phyloP scores from a whole-genome alignment of 2,888 invertebrate genomes.

The Metallyticus violacea region DNA sequence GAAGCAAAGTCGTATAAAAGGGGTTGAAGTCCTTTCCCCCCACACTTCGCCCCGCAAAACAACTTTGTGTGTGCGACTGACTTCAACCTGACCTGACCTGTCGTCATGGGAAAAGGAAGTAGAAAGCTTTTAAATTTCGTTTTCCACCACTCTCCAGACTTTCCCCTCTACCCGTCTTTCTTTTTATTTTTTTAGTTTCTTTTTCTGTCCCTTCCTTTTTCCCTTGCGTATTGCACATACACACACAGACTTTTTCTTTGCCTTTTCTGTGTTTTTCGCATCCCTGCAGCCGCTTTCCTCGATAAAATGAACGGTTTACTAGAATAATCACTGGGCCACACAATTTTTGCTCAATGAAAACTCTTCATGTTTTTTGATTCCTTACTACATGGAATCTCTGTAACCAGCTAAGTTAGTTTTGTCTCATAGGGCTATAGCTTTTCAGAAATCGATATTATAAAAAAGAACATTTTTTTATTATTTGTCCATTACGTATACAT shows the following conservation, averaged over 20 bases:
- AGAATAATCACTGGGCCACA: not conserved
- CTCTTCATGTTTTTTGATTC: no score
- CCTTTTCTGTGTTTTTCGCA: not conserved
- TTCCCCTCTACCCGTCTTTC: slow-evolving; percentile 19
- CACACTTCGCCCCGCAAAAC: not conserved
- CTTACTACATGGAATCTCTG: no score
- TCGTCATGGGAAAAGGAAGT: slow-evolving; percentile 25
- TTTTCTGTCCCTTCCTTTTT: not conserved
- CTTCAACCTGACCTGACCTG: slow-evolving; percentile 26
- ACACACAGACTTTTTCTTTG: not conserved
- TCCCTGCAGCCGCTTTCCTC: not conserved
- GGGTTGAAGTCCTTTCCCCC: not conserved
- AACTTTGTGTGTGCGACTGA: not conserved
- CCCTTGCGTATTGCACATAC: not conserved
- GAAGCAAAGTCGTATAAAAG: not conserved
- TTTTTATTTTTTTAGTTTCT: not conserved
- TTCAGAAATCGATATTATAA: no score
- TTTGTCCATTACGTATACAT: no score
- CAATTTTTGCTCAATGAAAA: no score
- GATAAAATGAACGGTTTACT: not conserved
- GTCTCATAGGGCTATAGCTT: no score
- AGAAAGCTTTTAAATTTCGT: slow-evolving; percentile 31
- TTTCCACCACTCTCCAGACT: slow-evolving; percentile 28
- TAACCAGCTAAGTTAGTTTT: no score
- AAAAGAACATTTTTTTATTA: no score